Conservation (phyloP, 1,140 invertebrate genomes). For the Vanessa atalanta region DNA sequence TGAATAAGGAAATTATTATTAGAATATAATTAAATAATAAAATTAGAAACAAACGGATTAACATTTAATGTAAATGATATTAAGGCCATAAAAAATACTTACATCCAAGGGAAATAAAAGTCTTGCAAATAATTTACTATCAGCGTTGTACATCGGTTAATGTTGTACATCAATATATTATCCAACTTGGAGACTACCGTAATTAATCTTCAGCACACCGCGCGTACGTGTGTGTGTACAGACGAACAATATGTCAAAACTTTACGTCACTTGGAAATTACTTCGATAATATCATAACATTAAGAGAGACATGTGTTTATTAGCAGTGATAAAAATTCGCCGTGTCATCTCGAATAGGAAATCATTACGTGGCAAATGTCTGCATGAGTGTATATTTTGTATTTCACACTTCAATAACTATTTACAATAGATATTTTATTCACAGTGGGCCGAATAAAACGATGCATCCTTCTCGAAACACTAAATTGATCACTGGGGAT, state of each 20-base stretch:
- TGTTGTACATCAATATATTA: constrained; percentile 30
- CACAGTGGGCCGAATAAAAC: no score
- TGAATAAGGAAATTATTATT: no score
- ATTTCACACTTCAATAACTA: no score
- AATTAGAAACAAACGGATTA: no score
- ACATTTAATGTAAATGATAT: no score
- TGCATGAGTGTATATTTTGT: no score
- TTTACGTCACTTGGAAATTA: constrained; percentile 16
- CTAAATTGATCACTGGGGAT: no score
- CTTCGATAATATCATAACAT: constrained; percentile 3
- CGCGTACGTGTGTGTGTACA: constrained; percentile 5
- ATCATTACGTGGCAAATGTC: no score
- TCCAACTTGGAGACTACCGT: constrained; percentile 30
- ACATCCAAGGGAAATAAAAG: neutral
- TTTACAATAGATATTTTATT: no score
- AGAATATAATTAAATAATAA: no score
- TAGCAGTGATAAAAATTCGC: neutral
- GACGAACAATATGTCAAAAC: constrained; percentile 25
- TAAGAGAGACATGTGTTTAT: neutral
- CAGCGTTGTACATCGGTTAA: constrained; percentile 11
- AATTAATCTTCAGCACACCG: constrained; percentile 34
- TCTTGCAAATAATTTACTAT: neutral
- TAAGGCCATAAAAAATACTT: no score
- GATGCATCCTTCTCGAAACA: no score
- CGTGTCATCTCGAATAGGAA: neutral